phyloP scores from a whole-genome alignment of 64 coral and sea anemone species.

The Acropora tenuis region DNA sequence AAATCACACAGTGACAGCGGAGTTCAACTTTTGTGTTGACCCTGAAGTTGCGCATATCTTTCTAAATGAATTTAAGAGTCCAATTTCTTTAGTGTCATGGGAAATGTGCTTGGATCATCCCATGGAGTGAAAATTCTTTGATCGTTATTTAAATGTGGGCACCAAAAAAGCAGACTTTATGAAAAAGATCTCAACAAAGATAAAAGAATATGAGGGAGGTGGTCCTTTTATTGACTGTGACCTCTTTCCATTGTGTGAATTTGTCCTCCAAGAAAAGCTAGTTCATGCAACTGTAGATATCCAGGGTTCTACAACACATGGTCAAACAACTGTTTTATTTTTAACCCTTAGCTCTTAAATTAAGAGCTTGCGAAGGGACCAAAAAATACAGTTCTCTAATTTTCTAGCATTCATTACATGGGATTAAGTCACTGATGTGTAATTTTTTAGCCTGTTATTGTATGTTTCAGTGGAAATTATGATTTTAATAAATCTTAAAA shows the following conservation, averaged over 20 bases:
- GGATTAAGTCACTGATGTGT: no score
- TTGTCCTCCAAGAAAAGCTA: conserved; percentile 55
- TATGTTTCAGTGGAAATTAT: no score
- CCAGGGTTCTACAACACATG: conserved; percentile 64
- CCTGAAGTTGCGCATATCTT: conserved; percentile 59
- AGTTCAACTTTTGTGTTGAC: conserved; percentile 82
- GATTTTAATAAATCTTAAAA: no score
- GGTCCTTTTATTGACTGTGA: conserved; percentile 80
- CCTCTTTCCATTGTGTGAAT: conserved; percentile 73
- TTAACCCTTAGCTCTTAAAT: no score
- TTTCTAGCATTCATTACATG: no score
- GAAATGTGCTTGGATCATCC: conserved; percentile 61
- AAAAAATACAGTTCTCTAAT: no score
- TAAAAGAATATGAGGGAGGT: conserved; percentile 1
- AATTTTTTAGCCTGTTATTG: no score
- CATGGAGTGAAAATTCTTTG: conserved; percentile 40
- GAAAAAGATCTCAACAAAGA: conserved; percentile 19
- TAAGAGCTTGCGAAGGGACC: no score
- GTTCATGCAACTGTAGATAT: conserved; percentile 87
- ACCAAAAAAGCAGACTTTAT: conserved; percentile 41
- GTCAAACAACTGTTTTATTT: conserved; percentile 79
- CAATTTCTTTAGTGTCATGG: conserved; percentile 64
- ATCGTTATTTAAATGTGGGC: not conserved
- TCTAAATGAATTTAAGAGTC: conserved; percentile 55
- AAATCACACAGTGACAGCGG: conserved; percentile 51